Conservation (phyloP, 2,797 vertebrate species). For the Falco concolor region DNA sequence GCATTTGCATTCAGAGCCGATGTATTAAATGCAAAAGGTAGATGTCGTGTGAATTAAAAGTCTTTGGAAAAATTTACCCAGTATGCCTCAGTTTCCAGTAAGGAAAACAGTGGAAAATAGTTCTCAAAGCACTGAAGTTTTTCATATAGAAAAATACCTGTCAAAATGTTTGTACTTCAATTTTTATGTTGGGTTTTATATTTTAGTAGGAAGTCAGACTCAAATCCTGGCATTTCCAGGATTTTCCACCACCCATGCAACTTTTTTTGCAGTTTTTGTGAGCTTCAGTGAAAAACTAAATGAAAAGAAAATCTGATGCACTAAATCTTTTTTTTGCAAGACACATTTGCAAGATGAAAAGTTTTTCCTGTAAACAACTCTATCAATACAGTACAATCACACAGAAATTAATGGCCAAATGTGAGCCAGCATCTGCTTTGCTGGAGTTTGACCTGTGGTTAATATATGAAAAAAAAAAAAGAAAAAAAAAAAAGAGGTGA, state of each 20-base stretch:
- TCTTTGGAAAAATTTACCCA: neutral
- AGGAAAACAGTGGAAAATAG: neutral
- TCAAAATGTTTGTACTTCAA: neutral
- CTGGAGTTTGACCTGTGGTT: neutral
- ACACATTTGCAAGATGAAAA: neutral
- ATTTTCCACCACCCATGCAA: neutral
- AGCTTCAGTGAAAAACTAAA: neutral
- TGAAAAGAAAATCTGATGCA: neutral
- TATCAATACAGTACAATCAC: too few relatives aligned
- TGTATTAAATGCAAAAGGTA: neutral
- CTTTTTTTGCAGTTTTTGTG: neutral
- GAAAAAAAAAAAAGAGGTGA: neutral
- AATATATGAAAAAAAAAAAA: neutral
- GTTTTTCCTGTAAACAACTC: neutral
- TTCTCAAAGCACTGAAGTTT: neutral
- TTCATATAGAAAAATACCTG: neutral
- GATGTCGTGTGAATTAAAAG: neutral
- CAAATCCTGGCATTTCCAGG: neutral
- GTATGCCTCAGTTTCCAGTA: neutral
- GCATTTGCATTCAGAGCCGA: neutral
- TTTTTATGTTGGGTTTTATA: neutral
- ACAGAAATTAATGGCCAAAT: neutral
- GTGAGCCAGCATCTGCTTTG: neutral
- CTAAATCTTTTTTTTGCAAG: neutral
- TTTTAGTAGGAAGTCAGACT: neutral